A percentile compares a stretch with the other conserved stretches of the same genome.
These are phyloP conservation scores for Hermaeophaga mercurialis DNA, from an alignment of 2,888 invertebrate species.

Conservation along the genomic window DNA sequence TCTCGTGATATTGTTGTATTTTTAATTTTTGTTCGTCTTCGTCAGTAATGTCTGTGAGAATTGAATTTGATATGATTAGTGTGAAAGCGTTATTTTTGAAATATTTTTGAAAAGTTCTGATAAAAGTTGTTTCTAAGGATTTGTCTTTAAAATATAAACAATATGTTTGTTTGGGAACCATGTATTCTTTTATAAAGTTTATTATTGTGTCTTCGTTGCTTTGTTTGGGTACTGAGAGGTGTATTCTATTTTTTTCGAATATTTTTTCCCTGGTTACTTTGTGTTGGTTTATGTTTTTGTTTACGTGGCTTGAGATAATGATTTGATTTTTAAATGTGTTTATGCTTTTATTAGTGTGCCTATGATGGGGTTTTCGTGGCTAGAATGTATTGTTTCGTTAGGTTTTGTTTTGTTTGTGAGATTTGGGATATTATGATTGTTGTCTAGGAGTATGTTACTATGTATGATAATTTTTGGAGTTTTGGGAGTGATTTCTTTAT, in stretches of 20 bases:
- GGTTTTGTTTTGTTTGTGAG: background rate
- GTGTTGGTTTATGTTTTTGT: background rate
- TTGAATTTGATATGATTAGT: background rate
- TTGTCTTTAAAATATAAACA: slow-evolving; percentile 5
- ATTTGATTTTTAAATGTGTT: slow-evolving; percentile 16
- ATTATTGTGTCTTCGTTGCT: background rate
- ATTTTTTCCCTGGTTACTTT: slow-evolving; percentile 1
- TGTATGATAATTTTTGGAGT: background rate
- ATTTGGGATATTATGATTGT: background rate
- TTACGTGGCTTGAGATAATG: slow-evolving; percentile 5
- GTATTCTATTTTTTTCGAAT: background rate
- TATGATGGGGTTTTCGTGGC: slow-evolving; percentile 12
- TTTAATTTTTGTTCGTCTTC: slow-evolving; percentile 25
- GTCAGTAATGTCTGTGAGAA: slow-evolving; percentile 19
- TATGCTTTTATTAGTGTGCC: background rate
- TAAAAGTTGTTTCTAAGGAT: background rate
- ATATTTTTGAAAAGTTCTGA: slow-evolving; percentile 3
- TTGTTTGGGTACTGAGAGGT: background rate
- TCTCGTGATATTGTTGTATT: slow-evolving; percentile 30
- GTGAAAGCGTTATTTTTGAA: slow-evolving; percentile 5
- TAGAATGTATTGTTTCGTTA: slow-evolving; percentile 18
- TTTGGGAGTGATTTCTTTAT: too few species aligned
- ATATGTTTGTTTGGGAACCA: slow-evolving; percentile 8
- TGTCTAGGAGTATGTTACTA: background rate
- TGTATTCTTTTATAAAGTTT: slow-evolving; percentile 2